Conservation (phyloP, 2,113 vertebrate species). For the Rhegmatorhina hoffmannsi region DNA sequence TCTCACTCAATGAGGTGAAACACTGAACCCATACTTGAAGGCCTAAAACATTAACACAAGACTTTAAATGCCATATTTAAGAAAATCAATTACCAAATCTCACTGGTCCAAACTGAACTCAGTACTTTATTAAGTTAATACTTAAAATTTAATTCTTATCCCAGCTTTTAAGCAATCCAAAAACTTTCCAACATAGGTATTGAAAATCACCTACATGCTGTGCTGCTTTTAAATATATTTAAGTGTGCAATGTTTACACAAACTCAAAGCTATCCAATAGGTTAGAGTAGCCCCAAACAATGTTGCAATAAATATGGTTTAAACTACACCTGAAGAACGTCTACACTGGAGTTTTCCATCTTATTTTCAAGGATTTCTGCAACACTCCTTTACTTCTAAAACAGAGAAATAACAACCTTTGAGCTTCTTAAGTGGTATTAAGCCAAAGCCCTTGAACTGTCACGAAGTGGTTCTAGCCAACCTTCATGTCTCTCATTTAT, state of each 20-base stretch:
- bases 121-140: neutral
- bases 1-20: neutral
- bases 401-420: neutral
- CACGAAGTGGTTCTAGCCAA: neutral
- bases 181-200: rapidly evolving
- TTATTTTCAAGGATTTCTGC: neutral
- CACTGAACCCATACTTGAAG: neutral
- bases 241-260: neutral
- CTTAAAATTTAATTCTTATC: neutral
- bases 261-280: neutral
- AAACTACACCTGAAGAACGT: neutral
- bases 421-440: neutral
- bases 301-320: neutral
- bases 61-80: neutral
- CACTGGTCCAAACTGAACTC: neutral
- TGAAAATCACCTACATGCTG: neutral
- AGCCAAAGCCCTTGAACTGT: neutral
- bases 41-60: neutral
- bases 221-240: neutral
- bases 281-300: neutral
- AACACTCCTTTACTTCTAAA: neutral
- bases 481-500: neutral
- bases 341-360: neutral
- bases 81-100: neutral
- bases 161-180: neutral